Conservation (phyloP, 2,113 vertebrate species). For the Lycaon pictus region DNA sequence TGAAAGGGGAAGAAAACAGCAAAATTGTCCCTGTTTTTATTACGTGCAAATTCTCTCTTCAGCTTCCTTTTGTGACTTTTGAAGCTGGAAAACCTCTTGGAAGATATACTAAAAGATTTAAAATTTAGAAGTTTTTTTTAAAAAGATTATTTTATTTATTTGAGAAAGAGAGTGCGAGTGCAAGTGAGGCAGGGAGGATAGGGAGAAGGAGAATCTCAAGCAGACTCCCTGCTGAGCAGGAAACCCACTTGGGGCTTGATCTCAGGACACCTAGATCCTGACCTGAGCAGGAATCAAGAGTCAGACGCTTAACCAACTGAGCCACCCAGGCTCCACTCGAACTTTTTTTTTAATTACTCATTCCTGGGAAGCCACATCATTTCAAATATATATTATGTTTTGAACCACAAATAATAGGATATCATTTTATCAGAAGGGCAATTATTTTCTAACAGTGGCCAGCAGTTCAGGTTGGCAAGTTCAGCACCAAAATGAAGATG, state of each 20-base stretch:
- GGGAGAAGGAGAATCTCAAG: no score
- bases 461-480: not conserved
- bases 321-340: no score
- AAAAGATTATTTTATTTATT: no score
- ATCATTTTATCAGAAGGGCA: not conserved
- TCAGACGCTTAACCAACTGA: no score
- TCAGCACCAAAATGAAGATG: not conserved
- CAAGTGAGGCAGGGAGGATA: no score
- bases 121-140: not conserved
- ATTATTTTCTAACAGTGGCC: not conserved
- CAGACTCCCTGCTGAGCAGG: no score
- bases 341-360: not conserved
- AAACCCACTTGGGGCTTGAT: no score
- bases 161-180: no score
- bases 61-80: not conserved
- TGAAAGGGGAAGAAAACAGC: not conserved
- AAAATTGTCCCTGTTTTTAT: not conserved
- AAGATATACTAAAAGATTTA: not conserved
- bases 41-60: not conserved
- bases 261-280: no score
- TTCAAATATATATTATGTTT: not conserved
- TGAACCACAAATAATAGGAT: not conserved
- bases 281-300: no score
- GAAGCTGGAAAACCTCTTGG: not conserved
- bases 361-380: constrained; percentile 27